phyloP scores from a whole-genome alignment of 2,797 vertebrate species.

The Syngnathus acus region DNA sequence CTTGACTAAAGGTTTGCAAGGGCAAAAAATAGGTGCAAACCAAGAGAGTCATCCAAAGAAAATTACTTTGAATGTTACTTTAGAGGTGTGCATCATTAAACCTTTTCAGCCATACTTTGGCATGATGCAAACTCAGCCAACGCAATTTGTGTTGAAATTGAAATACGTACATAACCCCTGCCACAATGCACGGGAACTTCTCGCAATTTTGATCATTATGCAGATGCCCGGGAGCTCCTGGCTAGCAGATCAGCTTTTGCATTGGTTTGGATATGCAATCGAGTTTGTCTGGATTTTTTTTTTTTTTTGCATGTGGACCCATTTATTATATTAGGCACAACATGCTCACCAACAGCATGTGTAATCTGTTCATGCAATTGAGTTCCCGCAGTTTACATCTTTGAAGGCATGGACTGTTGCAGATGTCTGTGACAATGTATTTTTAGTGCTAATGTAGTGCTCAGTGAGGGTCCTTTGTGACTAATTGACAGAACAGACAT shows the following conservation, averaged over 20 bases:
- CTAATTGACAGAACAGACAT: background rate
- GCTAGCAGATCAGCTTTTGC: background rate
- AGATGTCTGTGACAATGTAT: background rate
- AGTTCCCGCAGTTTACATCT: background rate
- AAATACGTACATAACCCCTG: background rate
- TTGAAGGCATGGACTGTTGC: background rate
- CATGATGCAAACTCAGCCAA: no score
- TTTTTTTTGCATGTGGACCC: background rate
- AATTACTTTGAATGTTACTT: no score
- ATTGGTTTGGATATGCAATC: background rate
- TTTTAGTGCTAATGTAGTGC: background rate
- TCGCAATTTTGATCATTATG: background rate
- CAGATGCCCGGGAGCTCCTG: background rate
- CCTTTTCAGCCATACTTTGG: no score
- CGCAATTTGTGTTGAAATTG: no score
- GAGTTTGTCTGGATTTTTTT: background rate
- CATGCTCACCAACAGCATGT: background rate
- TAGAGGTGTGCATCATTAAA: no score
- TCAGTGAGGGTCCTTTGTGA: background rate
- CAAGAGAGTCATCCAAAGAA: no score
- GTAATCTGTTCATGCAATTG: background rate
- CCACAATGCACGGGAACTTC: background rate
- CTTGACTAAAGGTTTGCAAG: no score
- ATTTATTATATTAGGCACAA: background rate
- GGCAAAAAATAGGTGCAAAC: no score